phyloP scores from a whole-genome alignment of 2,888 invertebrate species.

The Philonicus albiceps region DNA sequence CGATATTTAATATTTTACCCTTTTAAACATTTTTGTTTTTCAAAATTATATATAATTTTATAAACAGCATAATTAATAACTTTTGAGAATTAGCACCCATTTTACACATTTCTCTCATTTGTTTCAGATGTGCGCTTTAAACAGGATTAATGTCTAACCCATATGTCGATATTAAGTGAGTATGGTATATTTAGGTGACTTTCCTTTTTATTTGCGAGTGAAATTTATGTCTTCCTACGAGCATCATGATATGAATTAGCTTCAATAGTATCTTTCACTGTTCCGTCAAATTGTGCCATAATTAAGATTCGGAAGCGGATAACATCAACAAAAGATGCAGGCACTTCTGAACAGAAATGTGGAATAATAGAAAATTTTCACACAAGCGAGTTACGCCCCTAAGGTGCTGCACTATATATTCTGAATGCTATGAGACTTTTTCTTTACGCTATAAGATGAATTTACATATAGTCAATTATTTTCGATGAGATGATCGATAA shows the following conservation, averaged over 20 bases:
- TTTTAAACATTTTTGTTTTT: not conserved
- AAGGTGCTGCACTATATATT: not conserved
- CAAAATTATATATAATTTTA: no score
- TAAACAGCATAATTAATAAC: no score
- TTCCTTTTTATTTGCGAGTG: not conserved
- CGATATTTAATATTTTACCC: not conserved
- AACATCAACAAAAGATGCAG: not conserved
- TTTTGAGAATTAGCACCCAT: not conserved
- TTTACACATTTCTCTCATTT: slow-evolving; percentile 17
- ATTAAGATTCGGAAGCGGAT: not conserved
- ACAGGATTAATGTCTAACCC: slow-evolving; percentile 48
- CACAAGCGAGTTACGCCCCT: not conserved
- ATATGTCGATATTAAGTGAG: slow-evolving; percentile 48
- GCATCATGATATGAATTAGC: not conserved
- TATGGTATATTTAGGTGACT: not conserved
- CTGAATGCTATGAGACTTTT: not conserved
- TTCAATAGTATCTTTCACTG: not conserved
- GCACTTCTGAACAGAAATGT: not conserved
- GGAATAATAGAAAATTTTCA: not conserved
- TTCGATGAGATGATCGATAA: not conserved
- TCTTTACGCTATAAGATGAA: not conserved
- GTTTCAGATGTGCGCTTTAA: slow-evolving; percentile 46
- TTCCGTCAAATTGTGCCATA: not conserved
- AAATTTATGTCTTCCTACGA: not conserved
- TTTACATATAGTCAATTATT: not conserved